phyloP scores from a whole-genome alignment of 2,113 vertebrate genomes.

The Climacteris rufus region DNA sequence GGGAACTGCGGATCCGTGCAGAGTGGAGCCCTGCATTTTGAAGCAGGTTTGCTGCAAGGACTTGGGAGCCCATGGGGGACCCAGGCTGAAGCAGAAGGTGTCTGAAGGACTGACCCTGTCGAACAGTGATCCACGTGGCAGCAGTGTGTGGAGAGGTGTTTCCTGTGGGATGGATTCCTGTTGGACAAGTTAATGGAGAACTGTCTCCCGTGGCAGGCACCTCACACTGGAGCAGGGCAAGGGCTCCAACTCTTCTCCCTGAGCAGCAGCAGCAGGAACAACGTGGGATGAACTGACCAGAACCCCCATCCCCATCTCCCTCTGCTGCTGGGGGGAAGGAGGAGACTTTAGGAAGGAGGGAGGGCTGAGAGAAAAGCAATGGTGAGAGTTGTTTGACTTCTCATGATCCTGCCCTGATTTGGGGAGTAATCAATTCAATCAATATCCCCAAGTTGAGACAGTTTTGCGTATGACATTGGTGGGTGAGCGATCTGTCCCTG shows the following conservation, averaged over 20 bases:
- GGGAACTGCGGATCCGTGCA: background rate
- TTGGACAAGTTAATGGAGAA: background rate
- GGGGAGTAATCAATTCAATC: background rate
- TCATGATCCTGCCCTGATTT: background rate
- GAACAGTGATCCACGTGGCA: background rate
- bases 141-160: background rate
- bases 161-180: background rate
- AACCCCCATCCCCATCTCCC: background rate
- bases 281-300: background rate
- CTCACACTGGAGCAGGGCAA: background rate
- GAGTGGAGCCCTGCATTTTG: background rate
- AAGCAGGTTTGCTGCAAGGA: background rate
- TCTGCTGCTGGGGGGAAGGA: background rate
- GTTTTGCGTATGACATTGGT: accelerated
- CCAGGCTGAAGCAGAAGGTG: background rate
- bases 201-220: background rate
- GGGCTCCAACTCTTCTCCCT: background rate
- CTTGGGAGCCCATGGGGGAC: no score
- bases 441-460: no score
- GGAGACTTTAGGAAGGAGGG: background rate
- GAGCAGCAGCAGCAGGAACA: background rate
- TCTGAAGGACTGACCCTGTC: background rate
- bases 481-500: background rate
- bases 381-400: background rate
- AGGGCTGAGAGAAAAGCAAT: background rate